Evolutionary conservation across 1,140 invertebrate genomes (phyloP), one percentile per base, ranked within the genome.

Genomic region (Drosophila nigromelanica): DNA sequence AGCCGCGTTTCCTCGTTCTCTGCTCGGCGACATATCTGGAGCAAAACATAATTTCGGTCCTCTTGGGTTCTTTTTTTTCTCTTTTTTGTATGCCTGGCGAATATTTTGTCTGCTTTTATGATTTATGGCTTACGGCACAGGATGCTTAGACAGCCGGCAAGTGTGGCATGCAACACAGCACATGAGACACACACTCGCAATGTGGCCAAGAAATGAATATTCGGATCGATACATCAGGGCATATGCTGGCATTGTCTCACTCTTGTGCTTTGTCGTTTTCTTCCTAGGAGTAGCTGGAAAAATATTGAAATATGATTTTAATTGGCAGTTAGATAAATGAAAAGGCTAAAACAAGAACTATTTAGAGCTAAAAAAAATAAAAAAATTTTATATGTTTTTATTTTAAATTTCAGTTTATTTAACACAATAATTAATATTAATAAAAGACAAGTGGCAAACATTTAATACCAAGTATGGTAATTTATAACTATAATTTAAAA

Each of bases 111-210:
- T 61, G 64, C 66, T 59, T 27, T 67, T 78, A 78, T 86, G 78
- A 86, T 86, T 86, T 87, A 86, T 87, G 78, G 21, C 42, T 24
- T 59, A 30, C 58, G 33, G 55, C 58, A 66, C 78, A 79, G 83
- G 66, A 86, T 78, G 71, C 75, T 81, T 66, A 72, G 71, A 50
- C 62, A 76, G 67, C 78, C 78, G 74, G 71, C 82, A 75, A 81
- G 82, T 87, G 58, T 62, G 54, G 56, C 67, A 63, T 71, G 59
- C 51, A 69, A 62, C 56, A 40, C 39, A 58, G 39, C 24, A 47
- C 27, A 73, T 60, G 68, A 66, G 39, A 24, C 52, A 21, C 45
- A 54, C 39, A 43, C 33, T 30, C 35, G n/a, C 42, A 47, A 56
- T 37, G 42, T 50, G 33, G 55, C 15, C 27, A 27, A 50, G 62